Evolutionary conservation across 2,888 invertebrate genomes (phyloP).

Genomic region (Drosophila diplacantha): DNA sequence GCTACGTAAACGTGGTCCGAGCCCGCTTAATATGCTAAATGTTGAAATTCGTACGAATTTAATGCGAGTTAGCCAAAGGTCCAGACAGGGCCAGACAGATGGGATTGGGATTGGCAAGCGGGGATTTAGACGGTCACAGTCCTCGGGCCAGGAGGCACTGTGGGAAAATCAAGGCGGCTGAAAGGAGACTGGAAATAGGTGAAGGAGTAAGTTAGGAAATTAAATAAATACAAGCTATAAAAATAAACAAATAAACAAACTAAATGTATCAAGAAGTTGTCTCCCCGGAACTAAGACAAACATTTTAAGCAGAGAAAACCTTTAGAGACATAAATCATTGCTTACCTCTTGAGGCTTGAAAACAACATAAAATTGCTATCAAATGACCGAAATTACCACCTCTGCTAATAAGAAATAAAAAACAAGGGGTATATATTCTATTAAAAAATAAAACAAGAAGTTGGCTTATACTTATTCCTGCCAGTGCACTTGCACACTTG

Average conservation of each 20-base stretch:
- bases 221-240: not conserved
- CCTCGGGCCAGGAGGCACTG: not conserved
- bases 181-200: not conserved
- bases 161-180: not conserved
- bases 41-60: constrained; percentile 54
- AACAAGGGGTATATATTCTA: not conserved
- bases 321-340: too few species aligned
- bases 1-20: constrained; percentile 20
- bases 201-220: not conserved
- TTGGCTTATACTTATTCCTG: too few species aligned
- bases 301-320: not conserved
- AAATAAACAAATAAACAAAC: not conserved
- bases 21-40: constrained; percentile 64
- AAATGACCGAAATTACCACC: not conserved
- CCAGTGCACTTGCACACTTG: not conserved
- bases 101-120: constrained; percentile 21
- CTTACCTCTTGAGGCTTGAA: not conserved
- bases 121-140: constrained; percentile 1
- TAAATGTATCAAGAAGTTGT: not conserved
- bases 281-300: not conserved
- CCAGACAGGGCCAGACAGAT: constrained; percentile 31
- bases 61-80: constrained; percentile 49
- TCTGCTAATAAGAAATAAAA: not conserved
- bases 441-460: too few species aligned
- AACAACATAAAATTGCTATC: not conserved